Conservation (phyloP, 2,113 vertebrate genomes). For the Microtus montanus region DNA sequence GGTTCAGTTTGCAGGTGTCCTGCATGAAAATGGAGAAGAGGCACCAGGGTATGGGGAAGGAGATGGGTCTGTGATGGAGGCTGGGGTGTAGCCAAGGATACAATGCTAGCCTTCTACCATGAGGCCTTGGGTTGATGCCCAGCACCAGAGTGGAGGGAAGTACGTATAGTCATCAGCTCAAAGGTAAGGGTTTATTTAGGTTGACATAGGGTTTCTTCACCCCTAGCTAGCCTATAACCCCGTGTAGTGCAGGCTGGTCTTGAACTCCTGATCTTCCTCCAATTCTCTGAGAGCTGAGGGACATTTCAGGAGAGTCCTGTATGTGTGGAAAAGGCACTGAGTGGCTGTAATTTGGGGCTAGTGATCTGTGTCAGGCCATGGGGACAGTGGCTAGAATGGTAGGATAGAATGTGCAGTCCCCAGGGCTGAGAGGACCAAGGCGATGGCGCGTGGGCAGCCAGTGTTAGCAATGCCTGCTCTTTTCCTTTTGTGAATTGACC, state of each 20-base stretch:
- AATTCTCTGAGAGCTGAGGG: not conserved
- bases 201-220: not conserved
- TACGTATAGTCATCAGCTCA: not conserved
- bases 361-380: not conserved
- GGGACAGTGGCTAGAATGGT: not conserved
- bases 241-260: not conserved
- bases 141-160: not conserved
- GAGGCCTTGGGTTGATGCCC: not conserved
- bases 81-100: not conserved
- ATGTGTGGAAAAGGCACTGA: not conserved
- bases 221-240: not conserved
- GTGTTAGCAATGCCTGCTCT: not conserved
- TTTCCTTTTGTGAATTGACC: not conserved
- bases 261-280: not conserved
- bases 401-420: not conserved
- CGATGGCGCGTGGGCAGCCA: not conserved
- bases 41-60: no score
- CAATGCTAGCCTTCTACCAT: not conserved
- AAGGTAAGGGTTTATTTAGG: not conserved
- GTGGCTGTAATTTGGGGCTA: not conserved
- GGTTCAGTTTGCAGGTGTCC: not conserved
- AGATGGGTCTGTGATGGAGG: not conserved
- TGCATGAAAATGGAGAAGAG: not conserved
- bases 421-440: not conserved
- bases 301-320: not conserved